Conservation (phyloP, 2,888 invertebrate genomes). For the Eilema sororculum region DNA sequence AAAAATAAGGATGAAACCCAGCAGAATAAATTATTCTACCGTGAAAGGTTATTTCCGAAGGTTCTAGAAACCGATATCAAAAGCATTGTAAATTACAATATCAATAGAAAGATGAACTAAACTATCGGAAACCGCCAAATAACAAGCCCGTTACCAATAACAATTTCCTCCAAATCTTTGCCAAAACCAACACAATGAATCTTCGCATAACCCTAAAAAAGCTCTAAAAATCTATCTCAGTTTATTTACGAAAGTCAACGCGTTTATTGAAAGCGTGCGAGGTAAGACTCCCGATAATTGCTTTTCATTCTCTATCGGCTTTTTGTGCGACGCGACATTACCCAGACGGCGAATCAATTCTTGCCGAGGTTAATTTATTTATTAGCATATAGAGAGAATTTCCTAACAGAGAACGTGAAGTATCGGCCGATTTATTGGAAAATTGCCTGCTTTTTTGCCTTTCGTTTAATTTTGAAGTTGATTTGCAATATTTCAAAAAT, state of each 20-base stretch:
- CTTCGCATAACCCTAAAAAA: slow-evolving; percentile 13
- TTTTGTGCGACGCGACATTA: slow-evolving; percentile 63
- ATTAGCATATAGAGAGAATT: slow-evolving; percentile 81
- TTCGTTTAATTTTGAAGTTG: slow-evolving; percentile 39
- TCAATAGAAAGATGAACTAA: slow-evolving; percentile 4
- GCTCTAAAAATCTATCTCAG: slow-evolving; percentile 29
- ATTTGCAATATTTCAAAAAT: slow-evolving; percentile 24
- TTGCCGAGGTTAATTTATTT: slow-evolving; percentile 69
- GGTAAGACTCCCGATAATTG: slow-evolving; percentile 70
- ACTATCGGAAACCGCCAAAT: slow-evolving; percentile 3
- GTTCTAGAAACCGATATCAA: background rate
- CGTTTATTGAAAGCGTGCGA: slow-evolving; percentile 56
- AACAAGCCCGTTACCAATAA: slow-evolving; percentile 8
- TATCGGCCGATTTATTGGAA: slow-evolving; percentile 43
- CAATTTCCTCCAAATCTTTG: slow-evolving; percentile 14
- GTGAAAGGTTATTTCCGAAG: background rate
- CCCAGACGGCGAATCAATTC: slow-evolving; percentile 74
- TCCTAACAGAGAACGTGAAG: slow-evolving; percentile 51
- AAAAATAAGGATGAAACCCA: background rate
- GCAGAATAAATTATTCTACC: background rate
- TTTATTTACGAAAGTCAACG: slow-evolving; percentile 51
- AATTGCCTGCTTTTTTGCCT: slow-evolving; percentile 39
- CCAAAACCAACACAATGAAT: slow-evolving; percentile 26
- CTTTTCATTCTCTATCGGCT: slow-evolving; percentile 62
- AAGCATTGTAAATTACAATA: background rate